Percentiles rank a stretch among this genome's conserved stretches.
These are phyloP conservation scores for Mareca strepera DNA, from an alignment of 2,797 vertebrate species.

Conservation along the genomic window DNA sequence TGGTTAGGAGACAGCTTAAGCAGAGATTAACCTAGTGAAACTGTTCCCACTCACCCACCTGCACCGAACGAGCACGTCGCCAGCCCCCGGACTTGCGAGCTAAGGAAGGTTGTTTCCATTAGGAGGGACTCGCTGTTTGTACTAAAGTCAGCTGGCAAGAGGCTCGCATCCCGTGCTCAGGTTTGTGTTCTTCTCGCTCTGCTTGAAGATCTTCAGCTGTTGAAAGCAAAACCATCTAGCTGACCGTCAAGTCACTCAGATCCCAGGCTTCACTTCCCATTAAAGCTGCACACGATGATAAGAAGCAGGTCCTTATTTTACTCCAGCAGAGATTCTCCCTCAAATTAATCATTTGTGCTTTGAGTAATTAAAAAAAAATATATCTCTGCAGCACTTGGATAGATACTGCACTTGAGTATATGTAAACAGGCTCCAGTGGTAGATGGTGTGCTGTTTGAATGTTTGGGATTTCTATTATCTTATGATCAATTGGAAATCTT, in stretches of 20 bases:
- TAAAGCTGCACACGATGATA: neutral
- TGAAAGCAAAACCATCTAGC: neutral
- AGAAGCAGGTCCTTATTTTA: constrained; percentile 37
- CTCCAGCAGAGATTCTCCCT: neutral
- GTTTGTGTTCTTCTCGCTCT: neutral
- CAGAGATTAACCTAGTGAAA: neutral
- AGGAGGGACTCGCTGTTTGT: neutral
- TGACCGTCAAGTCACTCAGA: constrained; percentile 23
- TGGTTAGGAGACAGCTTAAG: neutral
- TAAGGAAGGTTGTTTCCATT: neutral
- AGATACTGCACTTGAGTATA: constrained; percentile 5
- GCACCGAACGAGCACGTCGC: accelerated
- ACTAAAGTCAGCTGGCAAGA: constrained; percentile 6
- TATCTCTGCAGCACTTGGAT: neutral
- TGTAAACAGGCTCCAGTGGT: neutral
- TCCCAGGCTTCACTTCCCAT: constrained; percentile 7
- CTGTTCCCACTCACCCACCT: neutral
- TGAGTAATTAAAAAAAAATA: neutral
- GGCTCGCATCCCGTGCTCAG: neutral
- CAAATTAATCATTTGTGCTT: constrained; percentile 24
- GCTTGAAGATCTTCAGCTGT: constrained; percentile 19
- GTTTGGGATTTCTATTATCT: neutral
- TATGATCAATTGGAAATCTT: neutral
- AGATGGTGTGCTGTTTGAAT: neutral
- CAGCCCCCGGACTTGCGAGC: neutral